These are phyloP conservation scores for Colaptes auratus DNA, from an alignment of 2,113 vertebrate genomes.

Conservation along the genomic window DNA sequence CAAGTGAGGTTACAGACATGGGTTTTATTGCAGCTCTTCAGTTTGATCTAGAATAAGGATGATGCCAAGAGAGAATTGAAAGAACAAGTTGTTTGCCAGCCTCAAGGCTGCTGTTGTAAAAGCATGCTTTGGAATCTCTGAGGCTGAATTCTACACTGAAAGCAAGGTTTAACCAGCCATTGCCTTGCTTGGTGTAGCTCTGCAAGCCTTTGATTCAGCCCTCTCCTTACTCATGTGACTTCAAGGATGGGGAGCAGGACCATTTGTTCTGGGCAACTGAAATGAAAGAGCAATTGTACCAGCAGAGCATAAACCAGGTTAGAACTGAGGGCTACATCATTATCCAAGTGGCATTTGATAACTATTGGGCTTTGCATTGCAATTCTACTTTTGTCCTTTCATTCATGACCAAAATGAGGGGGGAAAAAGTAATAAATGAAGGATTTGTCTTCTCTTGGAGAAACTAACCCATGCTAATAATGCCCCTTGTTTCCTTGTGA, in stretches of 20 bases:
- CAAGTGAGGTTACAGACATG: background rate
- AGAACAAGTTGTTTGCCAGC: background rate
- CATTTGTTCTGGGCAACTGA: background rate
- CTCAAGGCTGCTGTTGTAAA: background rate
- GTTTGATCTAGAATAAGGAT: background rate
- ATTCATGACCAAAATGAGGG: background rate
- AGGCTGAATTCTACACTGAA: background rate
- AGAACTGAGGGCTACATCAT: background rate
- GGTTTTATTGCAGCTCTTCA: background rate
- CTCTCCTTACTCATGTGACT: background rate
- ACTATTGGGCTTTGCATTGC: background rate
- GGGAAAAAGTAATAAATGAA: background rate
- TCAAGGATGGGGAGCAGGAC: background rate
- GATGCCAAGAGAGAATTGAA: background rate
- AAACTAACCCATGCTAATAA: background rate
- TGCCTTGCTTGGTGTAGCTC: background rate
- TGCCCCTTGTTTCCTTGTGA: background rate
- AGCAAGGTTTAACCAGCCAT: conserved; percentile 7
- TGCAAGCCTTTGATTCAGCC: conserved; percentile 5
- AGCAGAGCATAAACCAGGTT: background rate
- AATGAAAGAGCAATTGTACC: background rate
- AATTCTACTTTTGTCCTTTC: background rate
- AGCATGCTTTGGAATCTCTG: background rate
- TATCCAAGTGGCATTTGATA: background rate
- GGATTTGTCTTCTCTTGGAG: background rate